phyloP scores from a whole-genome alignment of 2,888 invertebrate genomes.

The Psococerastis gibbosa region DNA sequence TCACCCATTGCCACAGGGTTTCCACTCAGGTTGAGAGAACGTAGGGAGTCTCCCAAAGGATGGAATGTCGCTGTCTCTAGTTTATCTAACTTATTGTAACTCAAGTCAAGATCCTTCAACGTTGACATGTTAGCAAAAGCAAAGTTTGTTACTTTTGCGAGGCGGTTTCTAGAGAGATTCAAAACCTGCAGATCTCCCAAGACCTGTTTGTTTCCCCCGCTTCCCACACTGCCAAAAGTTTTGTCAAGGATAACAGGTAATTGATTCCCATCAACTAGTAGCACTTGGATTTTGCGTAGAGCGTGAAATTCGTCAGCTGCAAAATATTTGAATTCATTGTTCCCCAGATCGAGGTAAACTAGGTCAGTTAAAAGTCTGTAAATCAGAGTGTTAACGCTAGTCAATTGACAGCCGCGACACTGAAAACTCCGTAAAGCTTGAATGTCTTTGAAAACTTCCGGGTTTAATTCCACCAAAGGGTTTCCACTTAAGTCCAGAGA shows the following conservation, averaged over 20 bases:
- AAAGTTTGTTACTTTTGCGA: constrained; percentile 47
- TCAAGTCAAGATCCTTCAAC: constrained; percentile 49
- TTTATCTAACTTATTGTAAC: constrained; percentile 52
- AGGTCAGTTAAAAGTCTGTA: constrained; percentile 56
- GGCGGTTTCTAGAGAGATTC: constrained; percentile 47
- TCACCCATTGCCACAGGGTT: constrained; percentile 38
- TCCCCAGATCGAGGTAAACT: constrained; percentile 53
- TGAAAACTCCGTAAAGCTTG: constrained; percentile 50
- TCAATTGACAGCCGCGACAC: constrained; percentile 51
- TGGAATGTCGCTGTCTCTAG: constrained; percentile 41
- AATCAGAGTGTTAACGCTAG: constrained; percentile 57
- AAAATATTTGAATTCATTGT: constrained; percentile 57
- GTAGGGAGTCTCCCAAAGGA: constrained; percentile 39
- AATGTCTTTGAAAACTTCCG: constrained; percentile 59
- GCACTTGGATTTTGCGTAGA: constrained; percentile 39
- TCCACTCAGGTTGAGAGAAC: constrained; percentile 47
- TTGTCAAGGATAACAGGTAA: constrained; percentile 54
- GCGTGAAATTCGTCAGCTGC: constrained; percentile 52
- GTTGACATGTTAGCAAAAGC: constrained; percentile 54
- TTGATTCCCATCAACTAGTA: constrained; percentile 57
- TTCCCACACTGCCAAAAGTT: constrained; percentile 38
- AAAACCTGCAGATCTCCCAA: constrained; percentile 30
- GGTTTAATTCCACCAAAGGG: constrained; percentile 49
- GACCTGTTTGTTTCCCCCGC: constrained; percentile 18
- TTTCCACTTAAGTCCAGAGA: constrained; percentile 57